Base-by-base conservation (phyloP, 2,113 vertebrate genomes). In the Otolemur garnettii region DNA sequence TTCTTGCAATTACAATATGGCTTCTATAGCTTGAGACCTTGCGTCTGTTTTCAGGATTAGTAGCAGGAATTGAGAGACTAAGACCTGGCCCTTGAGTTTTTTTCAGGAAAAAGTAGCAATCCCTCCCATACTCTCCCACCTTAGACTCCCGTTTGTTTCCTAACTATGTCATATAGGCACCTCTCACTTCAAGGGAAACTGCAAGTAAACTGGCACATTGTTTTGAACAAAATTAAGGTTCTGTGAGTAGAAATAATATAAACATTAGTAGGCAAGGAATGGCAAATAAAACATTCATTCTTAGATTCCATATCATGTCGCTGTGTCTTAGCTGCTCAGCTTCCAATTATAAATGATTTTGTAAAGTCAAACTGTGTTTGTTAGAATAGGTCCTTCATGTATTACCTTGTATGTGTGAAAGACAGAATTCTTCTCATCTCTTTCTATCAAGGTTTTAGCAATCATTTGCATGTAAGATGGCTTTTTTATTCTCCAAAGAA, bases 81-180 rank as follows among this genome's bases (percentile, higher is more conserved):
- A 45, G 21, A 18, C 17, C 11, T 0, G 24, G 6, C 33, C 35
- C 4, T 22, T 79, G 60, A 59, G 26, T 68, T 93, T 93, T 13
- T 15, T 35, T 90, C 7, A 64, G 30, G 22, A 82, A 35, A 62
- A 59, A 35, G 28, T 82, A 62, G 7, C 2, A 17, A 53, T 26
- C 2, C 1, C 18, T 26, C 2, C 1, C 18, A 38, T 60, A 28
- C n/a, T 55, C 17, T 64, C 5, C 1, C 13, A 19, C 4, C 2
- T 33, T 74, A 87, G 24, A 72, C 7, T 33, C 90, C 28, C 21
- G 1, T 50, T 55, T 68, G 4, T n/a, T 3, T 83, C 13, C 30
- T 5, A 93, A 59, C 8, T 26, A 1, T 80, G 19, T 17, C n/a
- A 38, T 0, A 75, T 4, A 71, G 7, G 15, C 26, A 80, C 22